Evolutionary conservation across 2,888 invertebrate species (phyloP), one percentile per base, ranked within the genome.

Genomic region (Leptinotarsa haldemani): DNA sequence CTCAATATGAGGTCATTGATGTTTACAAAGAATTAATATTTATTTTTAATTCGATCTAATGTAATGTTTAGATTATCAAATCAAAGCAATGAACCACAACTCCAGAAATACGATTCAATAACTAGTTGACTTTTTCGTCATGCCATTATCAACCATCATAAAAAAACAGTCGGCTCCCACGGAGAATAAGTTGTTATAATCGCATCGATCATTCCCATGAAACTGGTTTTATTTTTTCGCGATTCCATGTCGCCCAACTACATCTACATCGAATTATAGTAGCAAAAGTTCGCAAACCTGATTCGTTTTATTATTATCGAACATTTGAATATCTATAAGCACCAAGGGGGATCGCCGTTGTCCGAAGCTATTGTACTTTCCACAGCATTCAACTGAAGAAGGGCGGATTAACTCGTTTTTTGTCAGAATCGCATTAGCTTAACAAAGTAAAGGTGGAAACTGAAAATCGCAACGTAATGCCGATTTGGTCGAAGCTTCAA

Each of bases 251-350:
- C 61, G 61, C 30, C 56, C 12, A 56, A 56, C 61, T 30, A 61
- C n/a, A 40, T 61, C 61, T 40, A 61, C n/a, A 61, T 61, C 30
- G 61, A 61, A 61, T 61, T n/a, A 61, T 40, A 30, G 30, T 30
- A 61, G 61, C 61, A 30, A 30, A 56, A 61, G 40, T 61, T 61
- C 61, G 61, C 61, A 61, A 61, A 61, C 61, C 61, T 7, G 61
- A 61, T 30, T 61, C n/a, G 30, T 30, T 40, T 40, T 40, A 30
- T 61, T 61, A 61, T 40, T 40, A 61, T 61, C 22, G 20, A 30
- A 40, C 16, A 25, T 30, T 61, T 61, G 18, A 30, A 30, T 61
- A 61, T 40, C 30, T 40, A 30, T 61, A 9, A 61, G 40, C 30
- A 30, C 40, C 9, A 61, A n/a, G n/a, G 30, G 61, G 25, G 50